Evolutionary conservation across 2,113 vertebrate genomes (phyloP).

Genomic region (Balaeniceps rex): DNA sequence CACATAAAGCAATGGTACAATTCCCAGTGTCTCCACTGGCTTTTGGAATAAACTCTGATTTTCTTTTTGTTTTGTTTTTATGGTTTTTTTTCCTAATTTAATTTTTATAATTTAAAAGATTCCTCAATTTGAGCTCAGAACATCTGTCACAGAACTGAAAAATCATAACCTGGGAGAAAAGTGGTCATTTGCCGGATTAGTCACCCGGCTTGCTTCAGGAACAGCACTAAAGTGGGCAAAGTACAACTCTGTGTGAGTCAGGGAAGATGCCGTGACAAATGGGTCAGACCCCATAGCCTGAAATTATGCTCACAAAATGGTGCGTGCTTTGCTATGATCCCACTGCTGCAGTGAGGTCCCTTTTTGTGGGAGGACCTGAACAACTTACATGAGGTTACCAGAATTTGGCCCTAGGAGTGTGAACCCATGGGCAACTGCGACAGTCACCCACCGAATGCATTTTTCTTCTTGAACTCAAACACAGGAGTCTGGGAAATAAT

Average conservation of each 20-base stretch:
- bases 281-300: background rate
- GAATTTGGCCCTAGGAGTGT: background rate
- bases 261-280: background rate
- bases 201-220: background rate
- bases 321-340: background rate
- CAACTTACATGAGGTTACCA: background rate
- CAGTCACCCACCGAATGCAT: background rate
- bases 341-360: background rate
- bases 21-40: background rate
- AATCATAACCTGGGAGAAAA: background rate
- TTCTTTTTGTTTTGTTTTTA: background rate
- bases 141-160: conserved; percentile 31
- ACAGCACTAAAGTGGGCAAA: background rate
- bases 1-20: background rate
- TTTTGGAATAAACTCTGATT: background rate
- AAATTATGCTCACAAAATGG: accelerated
- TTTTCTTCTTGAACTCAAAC: conserved; percentile 28
- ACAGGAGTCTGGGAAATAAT: background rate
- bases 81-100: too few species aligned
- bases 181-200: background rate
- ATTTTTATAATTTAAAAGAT: background rate
- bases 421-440: background rate
- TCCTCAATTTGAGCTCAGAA: conserved; percentile 47
- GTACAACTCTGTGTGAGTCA: background rate
- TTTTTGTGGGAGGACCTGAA: background rate